phyloP scores from a whole-genome alignment of 2,888 invertebrate species.

The Pseudococcus longispinus region DNA sequence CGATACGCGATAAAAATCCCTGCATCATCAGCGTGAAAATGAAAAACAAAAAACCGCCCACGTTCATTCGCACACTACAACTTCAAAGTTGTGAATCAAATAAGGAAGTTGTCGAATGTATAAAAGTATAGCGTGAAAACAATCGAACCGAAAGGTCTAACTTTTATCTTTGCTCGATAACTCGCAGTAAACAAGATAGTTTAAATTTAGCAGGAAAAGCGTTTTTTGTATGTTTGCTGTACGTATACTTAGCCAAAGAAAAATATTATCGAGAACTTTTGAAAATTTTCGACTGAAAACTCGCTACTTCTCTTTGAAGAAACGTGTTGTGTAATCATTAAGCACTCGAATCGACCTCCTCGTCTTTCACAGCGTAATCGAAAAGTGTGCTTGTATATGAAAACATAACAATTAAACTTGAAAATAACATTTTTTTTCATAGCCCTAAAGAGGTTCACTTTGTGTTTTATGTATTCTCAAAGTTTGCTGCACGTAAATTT shows the following conservation, averaged over 20 bases:
- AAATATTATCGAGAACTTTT: constrained; percentile 29
- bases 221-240: neutral
- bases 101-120: constrained; percentile 8
- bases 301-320: constrained; percentile 1
- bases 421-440: constrained; percentile 25
- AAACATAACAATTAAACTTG: constrained; percentile 27
- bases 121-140: constrained; percentile 8
- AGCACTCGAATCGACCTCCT: neutral
- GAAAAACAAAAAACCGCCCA: neutral
- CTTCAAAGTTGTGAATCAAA: neutral
- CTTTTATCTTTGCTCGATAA: neutral
- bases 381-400: neutral
- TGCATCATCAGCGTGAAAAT: neutral
- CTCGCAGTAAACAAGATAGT: neutral
- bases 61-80: neutral
- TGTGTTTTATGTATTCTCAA: constrained; percentile 13
- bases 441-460: neutral
- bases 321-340: neutral
- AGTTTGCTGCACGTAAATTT: neutral
- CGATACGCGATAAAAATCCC: neutral
- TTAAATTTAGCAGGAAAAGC: neutral
- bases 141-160: constrained; percentile 6
- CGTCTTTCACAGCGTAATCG: neutral
- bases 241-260: neutral
- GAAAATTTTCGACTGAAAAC: neutral